phyloP scores from a whole-genome alignment of 2,888 invertebrate species.

The Anorthoa munda region DNA sequence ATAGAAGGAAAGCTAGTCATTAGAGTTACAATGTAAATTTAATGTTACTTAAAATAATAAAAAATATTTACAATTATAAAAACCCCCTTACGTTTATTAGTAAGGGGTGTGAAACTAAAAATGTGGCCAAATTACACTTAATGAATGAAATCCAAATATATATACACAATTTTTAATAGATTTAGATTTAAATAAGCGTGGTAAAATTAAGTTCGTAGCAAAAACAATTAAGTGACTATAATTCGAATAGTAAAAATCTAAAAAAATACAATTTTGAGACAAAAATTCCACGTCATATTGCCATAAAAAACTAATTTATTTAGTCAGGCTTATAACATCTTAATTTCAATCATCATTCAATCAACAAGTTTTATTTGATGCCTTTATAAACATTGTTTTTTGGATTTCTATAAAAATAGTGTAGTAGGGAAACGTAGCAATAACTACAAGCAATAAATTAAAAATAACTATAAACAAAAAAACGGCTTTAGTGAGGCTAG shows the following conservation, averaged over 20 bases:
- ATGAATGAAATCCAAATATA: constrained; percentile 90
- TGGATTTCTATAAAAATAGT: constrained; percentile 77
- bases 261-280: constrained; percentile 14
- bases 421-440: constrained; percentile 86
- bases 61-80: constrained; percentile 87
- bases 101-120: constrained; percentile 87
- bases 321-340: constrained; percentile 27
- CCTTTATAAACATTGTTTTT: constrained; percentile 69
- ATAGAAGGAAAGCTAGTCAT: constrained; percentile 90
- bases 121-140: constrained; percentile 91
- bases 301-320: constrained; percentile 34
- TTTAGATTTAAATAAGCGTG: constrained; percentile 68
- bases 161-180: constrained; percentile 89
- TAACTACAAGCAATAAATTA: constrained; percentile 88
- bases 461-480: constrained; percentile 77
- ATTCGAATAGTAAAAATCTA: constrained; percentile 36
- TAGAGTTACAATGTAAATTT: constrained; percentile 89
- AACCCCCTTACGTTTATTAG: constrained; percentile 84
- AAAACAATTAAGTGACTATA: constrained; percentile 54
- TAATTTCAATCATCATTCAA: constrained; percentile 36
- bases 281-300: constrained; percentile 45
- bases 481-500: constrained; percentile 89
- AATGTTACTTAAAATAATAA: constrained; percentile 80
- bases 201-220: constrained; percentile 64
- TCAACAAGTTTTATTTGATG: constrained; percentile 58